Evolutionary conservation across 2,113 vertebrate genomes (phyloP), one percentile per base, ranked within the genome.

Genomic region (Bos indicus): DNA sequence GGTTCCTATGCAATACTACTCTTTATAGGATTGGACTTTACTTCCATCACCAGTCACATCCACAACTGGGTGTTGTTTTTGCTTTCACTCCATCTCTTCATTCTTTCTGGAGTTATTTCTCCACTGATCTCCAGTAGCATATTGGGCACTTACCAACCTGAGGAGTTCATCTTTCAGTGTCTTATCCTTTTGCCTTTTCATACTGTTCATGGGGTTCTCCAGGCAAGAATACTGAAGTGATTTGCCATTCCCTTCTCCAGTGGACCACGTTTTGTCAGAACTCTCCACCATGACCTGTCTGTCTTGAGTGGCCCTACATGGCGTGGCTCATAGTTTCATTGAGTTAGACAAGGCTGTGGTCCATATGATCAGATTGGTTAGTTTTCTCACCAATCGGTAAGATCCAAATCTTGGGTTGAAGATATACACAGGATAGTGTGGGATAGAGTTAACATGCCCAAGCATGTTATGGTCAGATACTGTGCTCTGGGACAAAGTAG

Each of bases 321-420:
- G 67, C 19, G 40, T 40, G 67, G n/a, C n/a, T 74, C 10, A 74
- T 13, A 40, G 67, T 74, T 74, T 74, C n/a, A 74, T 5, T 40
- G n/a, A 25, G n/a, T 74, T 74, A 40, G 67, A 74, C n/a, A 40
- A 40, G 19, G 67, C 67, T 74, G 67, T 74, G n/a, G n/a, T 40
- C n/a, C n/a, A 23, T 25, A 11, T 74, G 67, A 74, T 74, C 36
- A 74, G 19, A 74, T 40, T 74, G 67, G 33, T 67, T 19, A 43
- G 89, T 80, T 71, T 30, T 88, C 43, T 88, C 16, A 15, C 23
- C 33, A 54, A 1, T 15, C 0, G 67, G 19, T 85, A 71, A 88
- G 91, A 83, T 56, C 60, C n/a, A 93, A 23, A 43, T 88, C 96
- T 95, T 95, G 87, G 23, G 56, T 88, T 83, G n/a, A 84, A 78